These are phyloP conservation scores for Periophthalmus magnuspinnatus DNA, from an alignment of 2,797 vertebrate species.

Conservation along the genomic window DNA sequence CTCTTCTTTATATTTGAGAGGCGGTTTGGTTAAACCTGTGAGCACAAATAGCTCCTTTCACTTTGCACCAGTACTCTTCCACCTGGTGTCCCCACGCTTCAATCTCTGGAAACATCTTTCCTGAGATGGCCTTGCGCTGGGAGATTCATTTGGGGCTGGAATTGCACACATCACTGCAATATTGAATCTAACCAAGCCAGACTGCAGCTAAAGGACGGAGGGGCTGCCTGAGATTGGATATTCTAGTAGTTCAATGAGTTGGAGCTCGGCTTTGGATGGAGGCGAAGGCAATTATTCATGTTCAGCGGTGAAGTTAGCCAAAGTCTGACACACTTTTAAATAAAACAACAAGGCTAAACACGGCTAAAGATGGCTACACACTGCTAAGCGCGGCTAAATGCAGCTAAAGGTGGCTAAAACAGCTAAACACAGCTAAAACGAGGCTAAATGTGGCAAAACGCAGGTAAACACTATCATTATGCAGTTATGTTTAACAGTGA, in stretches of 20 bases:
- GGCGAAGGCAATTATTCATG: slow-evolving; percentile 71
- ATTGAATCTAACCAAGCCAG: slow-evolving; percentile 79
- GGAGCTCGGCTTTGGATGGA: slow-evolving; percentile 49
- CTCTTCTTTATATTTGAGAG: slow-evolving; percentile 42
- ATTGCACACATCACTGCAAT: slow-evolving; percentile 76
- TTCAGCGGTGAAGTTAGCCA: slow-evolving; percentile 53
- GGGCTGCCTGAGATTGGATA: slow-evolving; percentile 75
- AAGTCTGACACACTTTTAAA: slow-evolving; percentile 57
- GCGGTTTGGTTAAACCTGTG: slow-evolving; percentile 68
- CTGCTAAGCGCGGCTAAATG: too few relatives aligned
- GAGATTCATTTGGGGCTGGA: slow-evolving; percentile 75
- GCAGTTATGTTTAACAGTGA: slow-evolving; percentile 49
- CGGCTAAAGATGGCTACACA: too few relatives aligned
- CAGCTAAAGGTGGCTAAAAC: too few relatives aligned
- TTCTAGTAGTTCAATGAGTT: slow-evolving; percentile 75
- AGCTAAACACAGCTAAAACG: too few relatives aligned
- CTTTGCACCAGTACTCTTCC: slow-evolving; percentile 66
- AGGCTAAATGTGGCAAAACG: too few relatives aligned
- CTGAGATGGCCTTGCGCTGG: slow-evolving; percentile 64
- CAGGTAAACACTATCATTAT: too few relatives aligned
- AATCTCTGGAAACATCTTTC: slow-evolving; percentile 77
- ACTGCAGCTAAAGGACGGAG: slow-evolving; percentile 74
- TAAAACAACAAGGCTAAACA: slow-evolving; percentile 54
- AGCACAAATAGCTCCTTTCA: slow-evolving; percentile 68
- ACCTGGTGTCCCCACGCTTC: slow-evolving; percentile 71